These are phyloP conservation scores for Thalassoma bifasciatum DNA, from an alignment of 2,113 vertebrate species.

Conservation along the genomic window DNA sequence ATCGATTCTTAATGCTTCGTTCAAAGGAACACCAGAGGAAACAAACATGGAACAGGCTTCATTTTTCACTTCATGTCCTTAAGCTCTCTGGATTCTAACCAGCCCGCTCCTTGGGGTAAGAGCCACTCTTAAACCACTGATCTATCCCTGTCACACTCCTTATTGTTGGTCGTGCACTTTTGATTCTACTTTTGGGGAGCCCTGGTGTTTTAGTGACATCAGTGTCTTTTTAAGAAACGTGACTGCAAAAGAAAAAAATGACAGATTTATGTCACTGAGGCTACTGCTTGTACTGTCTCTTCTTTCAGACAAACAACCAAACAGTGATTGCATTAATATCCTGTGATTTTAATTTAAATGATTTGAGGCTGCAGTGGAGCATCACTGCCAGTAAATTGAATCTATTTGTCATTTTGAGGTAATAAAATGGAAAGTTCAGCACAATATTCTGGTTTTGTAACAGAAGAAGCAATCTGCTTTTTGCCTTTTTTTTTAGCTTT, in stretches of 20 bases:
- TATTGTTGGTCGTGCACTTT: slow-evolving; percentile 10
- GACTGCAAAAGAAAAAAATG: background rate
- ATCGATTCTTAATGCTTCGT: background rate
- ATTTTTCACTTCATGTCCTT: background rate
- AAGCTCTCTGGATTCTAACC: slow-evolving; percentile 20
- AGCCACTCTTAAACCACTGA: slow-evolving; percentile 4
- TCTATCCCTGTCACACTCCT: slow-evolving; percentile 28
- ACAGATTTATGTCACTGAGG: slow-evolving; percentile 2
- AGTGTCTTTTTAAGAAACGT: slow-evolving; percentile 14
- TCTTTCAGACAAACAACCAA: background rate
- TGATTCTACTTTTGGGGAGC: slow-evolving; percentile 25
- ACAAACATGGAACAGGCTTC: background rate
- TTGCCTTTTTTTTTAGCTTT: too few relatives aligned
- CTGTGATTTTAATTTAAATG: background rate
- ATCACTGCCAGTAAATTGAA: background rate
- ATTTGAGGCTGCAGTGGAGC: background rate
- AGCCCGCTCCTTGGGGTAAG: slow-evolving; percentile 6
- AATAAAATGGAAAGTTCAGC: too few relatives aligned
- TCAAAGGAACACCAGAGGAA: background rate
- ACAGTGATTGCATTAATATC: background rate
- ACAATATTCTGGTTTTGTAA: background rate
- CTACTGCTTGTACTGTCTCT: background rate
- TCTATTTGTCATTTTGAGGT: background rate
- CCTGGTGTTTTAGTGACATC: background rate
- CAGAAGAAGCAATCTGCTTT: background rate